phyloP scores from a whole-genome alignment of 2,113 vertebrate genomes.

The Cygnus atratus region DNA sequence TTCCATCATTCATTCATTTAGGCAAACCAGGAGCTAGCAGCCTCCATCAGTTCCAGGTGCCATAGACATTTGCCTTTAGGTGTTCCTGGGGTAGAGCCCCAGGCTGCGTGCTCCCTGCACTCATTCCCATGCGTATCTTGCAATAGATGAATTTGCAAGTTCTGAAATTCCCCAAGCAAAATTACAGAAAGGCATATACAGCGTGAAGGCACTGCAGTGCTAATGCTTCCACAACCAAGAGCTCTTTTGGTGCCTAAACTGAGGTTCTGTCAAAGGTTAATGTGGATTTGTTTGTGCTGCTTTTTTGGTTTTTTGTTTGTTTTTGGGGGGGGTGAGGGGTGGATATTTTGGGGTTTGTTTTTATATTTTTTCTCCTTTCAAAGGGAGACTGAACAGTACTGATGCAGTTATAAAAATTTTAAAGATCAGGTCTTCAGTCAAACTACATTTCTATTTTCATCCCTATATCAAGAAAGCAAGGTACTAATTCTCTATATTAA shows the following conservation, averaged over 20 bases:
- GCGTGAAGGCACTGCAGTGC: neutral
- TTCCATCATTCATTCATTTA: neutral
- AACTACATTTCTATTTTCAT: neutral
- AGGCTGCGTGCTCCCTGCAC: accelerated
- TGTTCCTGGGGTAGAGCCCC: neutral
- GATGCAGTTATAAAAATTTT: neutral
- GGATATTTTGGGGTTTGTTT: neutral
- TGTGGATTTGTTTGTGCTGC: neutral
- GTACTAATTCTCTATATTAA: neutral
- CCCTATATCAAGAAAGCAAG: neutral
- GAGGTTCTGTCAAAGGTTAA: neutral
- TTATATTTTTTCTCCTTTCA: neutral
- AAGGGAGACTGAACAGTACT: neutral
- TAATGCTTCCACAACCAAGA: neutral
- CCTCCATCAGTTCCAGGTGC: accelerated
- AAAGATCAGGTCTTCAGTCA: neutral
- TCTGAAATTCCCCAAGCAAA: neutral
- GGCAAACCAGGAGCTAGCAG: neutral
- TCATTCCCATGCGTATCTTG: neutral
- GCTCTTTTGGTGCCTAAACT: neutral
- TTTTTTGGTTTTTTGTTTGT: neutral
- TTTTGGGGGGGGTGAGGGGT: too few species aligned
- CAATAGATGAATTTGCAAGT: neutral
- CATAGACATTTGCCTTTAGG: neutral
- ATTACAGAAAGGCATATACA: neutral